Percentiles rank a stretch among this genome's conserved stretches.
Evolutionary conservation across 35 echinoderm and acorn worm genomes (phyloP).

Genomic region (Amphiura filiformis): DNA sequence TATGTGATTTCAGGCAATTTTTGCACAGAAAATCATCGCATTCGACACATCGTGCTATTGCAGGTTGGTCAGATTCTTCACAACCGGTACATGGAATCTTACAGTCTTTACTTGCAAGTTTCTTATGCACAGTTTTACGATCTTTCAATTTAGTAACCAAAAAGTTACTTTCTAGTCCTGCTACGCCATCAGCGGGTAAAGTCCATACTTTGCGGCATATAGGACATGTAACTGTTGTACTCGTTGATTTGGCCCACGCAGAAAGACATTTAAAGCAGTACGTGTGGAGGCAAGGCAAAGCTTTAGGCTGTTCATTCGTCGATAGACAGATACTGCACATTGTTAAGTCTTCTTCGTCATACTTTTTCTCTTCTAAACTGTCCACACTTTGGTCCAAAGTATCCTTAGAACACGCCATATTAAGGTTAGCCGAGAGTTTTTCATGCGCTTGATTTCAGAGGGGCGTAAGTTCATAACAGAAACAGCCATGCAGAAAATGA

Average conservation of each 20-base stretch:
- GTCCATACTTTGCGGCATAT: not conserved
- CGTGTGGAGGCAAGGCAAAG: not conserved
- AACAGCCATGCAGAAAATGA: no score
- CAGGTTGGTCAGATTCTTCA: not conserved
- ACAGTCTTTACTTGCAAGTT: not conserved
- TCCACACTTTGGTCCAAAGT: no score
- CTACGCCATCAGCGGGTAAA: not conserved
- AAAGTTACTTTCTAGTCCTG: not conserved
- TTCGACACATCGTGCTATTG: slow-evolving; percentile 16
- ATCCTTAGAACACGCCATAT: no score
- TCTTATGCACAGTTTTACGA: not conserved
- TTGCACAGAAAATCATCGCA: slow-evolving; percentile 19
- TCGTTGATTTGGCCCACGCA: not conserved
- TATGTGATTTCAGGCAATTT: slow-evolving; percentile 8
- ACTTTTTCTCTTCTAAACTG: no score
- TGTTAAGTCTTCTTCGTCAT: not conserved
- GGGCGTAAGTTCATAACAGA: no score
- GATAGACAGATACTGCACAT: not conserved
- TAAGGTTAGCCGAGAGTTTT: no score
- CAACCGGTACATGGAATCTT: not conserved
- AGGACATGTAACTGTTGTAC: not conserved
- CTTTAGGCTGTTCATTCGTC: not conserved
- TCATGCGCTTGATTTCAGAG: no score
- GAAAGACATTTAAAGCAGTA: not conserved
- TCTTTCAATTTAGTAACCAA: not conserved